Evolutionary conservation across 2,113 vertebrate genomes (phyloP), one percentile per base, ranked within the genome.

Genomic region (Heptranchias perlo): DNA sequence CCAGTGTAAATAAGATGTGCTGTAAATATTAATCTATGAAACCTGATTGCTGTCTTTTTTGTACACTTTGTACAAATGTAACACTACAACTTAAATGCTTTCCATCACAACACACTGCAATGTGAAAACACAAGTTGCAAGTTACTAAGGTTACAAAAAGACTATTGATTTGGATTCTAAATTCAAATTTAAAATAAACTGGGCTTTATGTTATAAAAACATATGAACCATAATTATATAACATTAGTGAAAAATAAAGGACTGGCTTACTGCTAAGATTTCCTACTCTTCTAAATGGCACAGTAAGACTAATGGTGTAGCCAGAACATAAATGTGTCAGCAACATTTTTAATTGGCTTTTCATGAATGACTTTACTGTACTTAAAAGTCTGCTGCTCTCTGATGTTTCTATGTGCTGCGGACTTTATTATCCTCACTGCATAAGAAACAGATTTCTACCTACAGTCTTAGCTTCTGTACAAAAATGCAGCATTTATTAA

Each of bases 251-350:
- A 95, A 49, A 54, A 58, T 58, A 58, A 69, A 69, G 73, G 44
- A 94, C 39, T 67, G 28, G 64, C 44, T 95, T 69, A 95, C 25
- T 95, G 62, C 94, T 95, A 94, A 94, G 25, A 67, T 95, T 93
- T 49, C 65, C 94, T 69, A 95, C 64, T 67, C 94, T 49, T 69
- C 94, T 49, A 94, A 95, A 95, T 95, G 62, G 65, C 94, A 95
- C 62, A 73, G 94, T 67, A 73, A 95, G 64, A 73, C 94, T 95
- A 95, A 95, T 95, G 94, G 94, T 52, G 39, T 35, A 96, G 97
- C 84, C 96, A 62, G 96, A 96, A 97, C 96, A 97, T 97, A 97
- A 97, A 97, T 95, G 92, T 96, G 96, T 97, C 96, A 97, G 96
- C 96, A 97, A 96, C 78, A 96, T 96, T 97, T 97, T 96, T 96